These are phyloP conservation scores for Lepilemur ruficaudatus DNA, from an alignment of 2,797 vertebrate species.

Conservation along the genomic window DNA sequence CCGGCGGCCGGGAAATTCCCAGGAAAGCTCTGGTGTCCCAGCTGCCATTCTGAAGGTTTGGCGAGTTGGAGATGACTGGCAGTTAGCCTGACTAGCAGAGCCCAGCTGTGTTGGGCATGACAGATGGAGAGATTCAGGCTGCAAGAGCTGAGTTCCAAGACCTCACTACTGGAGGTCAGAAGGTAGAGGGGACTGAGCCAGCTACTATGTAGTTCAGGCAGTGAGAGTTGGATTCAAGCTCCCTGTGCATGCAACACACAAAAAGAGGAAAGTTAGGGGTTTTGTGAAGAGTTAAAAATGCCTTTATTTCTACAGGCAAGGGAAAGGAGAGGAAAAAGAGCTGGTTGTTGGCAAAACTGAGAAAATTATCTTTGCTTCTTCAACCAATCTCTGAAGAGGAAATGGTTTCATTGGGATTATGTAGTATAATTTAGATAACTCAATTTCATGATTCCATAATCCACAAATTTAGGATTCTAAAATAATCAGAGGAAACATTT, in stretches of 20 bases:
- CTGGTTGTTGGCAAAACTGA: background rate
- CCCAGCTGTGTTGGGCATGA: conserved; percentile 60
- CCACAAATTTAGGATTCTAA: background rate
- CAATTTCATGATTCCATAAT: background rate
- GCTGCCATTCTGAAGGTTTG: conserved; percentile 63
- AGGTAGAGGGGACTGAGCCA: background rate
- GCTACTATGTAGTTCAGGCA: background rate
- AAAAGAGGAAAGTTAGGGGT: background rate
- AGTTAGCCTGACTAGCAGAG: background rate
- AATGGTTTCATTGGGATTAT: background rate
- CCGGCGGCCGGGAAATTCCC: conserved; percentile 51
- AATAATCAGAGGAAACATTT: background rate
- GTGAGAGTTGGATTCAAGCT: background rate
- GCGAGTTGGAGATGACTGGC: conserved; percentile 46
- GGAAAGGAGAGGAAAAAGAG: background rate
- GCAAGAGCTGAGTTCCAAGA: background rate
- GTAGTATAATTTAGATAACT: background rate
- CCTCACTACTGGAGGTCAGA: background rate
- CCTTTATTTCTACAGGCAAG: background rate
- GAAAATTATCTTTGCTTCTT: background rate
- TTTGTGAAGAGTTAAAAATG: background rate
- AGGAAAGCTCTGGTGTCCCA: conserved; percentile 51
- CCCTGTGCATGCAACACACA: background rate
- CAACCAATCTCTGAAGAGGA: background rate
- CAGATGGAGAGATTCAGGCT: conserved; percentile 1